Conservation (phyloP, 2,113 vertebrate species). For the Eublepharis macularius region DNA sequence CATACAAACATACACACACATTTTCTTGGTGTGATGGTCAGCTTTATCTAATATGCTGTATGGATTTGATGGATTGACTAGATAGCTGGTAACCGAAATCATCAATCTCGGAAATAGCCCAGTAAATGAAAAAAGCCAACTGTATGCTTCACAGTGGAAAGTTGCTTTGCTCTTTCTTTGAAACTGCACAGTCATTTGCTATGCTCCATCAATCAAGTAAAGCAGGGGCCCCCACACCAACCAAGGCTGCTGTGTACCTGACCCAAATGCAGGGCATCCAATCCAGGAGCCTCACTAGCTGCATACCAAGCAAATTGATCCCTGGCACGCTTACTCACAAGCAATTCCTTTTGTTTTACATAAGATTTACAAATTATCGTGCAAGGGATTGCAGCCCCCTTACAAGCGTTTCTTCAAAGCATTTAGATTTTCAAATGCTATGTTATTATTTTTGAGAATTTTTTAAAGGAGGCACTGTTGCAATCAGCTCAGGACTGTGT, state of each 20-base stretch:
- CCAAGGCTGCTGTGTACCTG: background rate
- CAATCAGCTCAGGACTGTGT: too few relatives aligned
- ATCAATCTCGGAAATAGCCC: conserved; percentile 23
- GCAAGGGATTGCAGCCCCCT: too few relatives aligned
- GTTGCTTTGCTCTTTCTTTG: background rate
- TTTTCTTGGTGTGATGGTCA: background rate
- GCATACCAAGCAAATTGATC: background rate
- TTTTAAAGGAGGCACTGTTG: too few relatives aligned
- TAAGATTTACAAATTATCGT: too few relatives aligned
- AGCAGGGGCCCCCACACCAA: background rate
- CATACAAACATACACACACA: background rate
- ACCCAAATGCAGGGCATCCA: background rate
- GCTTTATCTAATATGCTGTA: background rate
- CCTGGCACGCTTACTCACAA: background rate
- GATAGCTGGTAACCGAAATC: conserved; percentile 1
- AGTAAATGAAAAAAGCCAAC: conserved; percentile 31
- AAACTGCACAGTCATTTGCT: background rate
- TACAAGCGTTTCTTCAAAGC: too few relatives aligned
- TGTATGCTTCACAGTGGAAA: background rate
- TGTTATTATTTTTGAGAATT: too few relatives aligned
- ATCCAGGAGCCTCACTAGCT: background rate
- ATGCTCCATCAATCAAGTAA: background rate
- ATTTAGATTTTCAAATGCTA: too few relatives aligned
- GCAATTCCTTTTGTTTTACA: too few relatives aligned
- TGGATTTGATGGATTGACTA: conserved; percentile 19